Evolutionary conservation across 35 echinoderm and acorn worm genomes (phyloP).

Genomic region (Holothuria glaberrima): DNA sequence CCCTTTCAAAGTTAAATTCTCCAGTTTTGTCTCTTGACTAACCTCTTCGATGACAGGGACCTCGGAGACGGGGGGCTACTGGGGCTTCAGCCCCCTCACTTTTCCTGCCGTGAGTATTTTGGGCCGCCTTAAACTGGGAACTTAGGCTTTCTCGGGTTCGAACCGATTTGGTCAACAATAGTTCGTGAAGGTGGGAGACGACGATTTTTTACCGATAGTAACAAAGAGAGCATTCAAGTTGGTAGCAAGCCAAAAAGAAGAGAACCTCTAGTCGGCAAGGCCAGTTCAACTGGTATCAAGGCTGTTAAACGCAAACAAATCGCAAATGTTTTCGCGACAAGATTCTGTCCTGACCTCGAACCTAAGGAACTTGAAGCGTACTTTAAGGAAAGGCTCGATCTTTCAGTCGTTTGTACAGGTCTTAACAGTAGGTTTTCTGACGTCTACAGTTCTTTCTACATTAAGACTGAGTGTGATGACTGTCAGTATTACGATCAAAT

Average conservation of each 20-base stretch:
- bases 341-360: neutral
- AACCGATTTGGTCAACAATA: neutral
- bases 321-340: neutral
- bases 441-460: conserved; percentile 2
- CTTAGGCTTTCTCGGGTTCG: no score
- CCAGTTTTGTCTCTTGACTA: no score
- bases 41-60: no score
- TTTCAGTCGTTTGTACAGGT: neutral
- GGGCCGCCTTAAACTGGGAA: no score
- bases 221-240: neutral
- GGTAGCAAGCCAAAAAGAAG: neutral
- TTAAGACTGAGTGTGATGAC: neutral
- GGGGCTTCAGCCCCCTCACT: no score
- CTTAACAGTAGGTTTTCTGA: neutral
- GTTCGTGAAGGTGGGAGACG: no score
- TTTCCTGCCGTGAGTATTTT: no score
- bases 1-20: no score
- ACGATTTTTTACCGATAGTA: neutral
- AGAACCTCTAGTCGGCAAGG: neutral
- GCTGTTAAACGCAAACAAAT: neutral
- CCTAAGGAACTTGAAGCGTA: neutral
- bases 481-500: no score
- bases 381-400: neutral
- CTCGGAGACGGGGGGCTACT: no score
- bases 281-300: neutral